phyloP scores from a whole-genome alignment of 1,140 invertebrate genomes.

The Scaptomyza hsui region DNA sequence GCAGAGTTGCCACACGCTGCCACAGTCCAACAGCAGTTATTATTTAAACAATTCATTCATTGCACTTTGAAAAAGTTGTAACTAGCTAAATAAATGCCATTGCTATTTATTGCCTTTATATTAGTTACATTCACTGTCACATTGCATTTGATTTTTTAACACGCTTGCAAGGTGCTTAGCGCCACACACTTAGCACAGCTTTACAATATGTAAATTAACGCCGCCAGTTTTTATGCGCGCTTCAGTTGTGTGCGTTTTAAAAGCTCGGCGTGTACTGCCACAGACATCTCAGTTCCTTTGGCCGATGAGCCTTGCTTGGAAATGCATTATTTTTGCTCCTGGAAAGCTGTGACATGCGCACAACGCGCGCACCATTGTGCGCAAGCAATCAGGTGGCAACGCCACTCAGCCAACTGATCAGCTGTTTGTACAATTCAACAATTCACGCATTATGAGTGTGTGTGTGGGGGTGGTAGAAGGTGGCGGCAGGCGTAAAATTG shows the following conservation, averaged over 20 bases:
- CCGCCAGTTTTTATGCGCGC: slow-evolving; percentile 37
- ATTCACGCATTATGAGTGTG: slow-evolving; percentile 44
- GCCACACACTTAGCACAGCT: slow-evolving; percentile 1
- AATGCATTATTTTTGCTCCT: slow-evolving; percentile 31
- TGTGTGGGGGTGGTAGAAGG: not conserved
- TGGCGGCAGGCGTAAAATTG: slow-evolving; percentile 2
- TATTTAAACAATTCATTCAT: slow-evolving; percentile 20
- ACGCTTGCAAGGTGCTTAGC: not conserved
- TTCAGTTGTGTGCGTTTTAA: slow-evolving; percentile 53
- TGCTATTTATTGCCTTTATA: not conserved
- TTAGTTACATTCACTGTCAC: not conserved
- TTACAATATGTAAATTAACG: slow-evolving; percentile 9
- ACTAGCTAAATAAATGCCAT: not conserved
- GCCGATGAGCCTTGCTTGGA: slow-evolving; percentile 54
- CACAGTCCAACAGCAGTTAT: slow-evolving; percentile 22
- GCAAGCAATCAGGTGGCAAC: slow-evolving; percentile 55
- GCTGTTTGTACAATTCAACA: slow-evolving; percentile 52
- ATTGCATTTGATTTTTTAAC: not conserved
- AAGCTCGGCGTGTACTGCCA: slow-evolving; percentile 73
- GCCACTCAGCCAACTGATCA: slow-evolving; percentile 37
- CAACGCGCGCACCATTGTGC: slow-evolving; percentile 28
- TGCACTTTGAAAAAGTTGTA: not conserved
- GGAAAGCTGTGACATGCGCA: slow-evolving; percentile 64
- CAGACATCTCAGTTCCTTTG: slow-evolving; percentile 32
- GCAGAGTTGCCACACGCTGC: slow-evolving; percentile 37